phyloP scores from a whole-genome alignment of 2,113 vertebrate species.

The Cynoglossus semilaevis region DNA sequence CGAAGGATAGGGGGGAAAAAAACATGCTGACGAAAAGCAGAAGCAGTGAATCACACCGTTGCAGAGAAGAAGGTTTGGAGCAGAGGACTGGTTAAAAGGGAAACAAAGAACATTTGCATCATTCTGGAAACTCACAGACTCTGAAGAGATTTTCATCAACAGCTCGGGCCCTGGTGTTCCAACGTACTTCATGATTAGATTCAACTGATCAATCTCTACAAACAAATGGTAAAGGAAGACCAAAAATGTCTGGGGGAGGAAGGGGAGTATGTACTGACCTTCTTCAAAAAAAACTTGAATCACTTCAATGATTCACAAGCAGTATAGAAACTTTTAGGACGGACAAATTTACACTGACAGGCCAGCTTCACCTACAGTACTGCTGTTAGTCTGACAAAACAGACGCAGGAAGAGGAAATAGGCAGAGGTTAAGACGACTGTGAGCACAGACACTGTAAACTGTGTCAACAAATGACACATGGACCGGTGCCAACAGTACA shows the following conservation, averaged over 20 bases:
- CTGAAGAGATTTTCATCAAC: slow-evolving; percentile 99
- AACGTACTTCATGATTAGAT: slow-evolving; percentile 98
- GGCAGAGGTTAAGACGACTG: slow-evolving; percentile 6
- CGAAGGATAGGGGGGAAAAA: slow-evolving; percentile 22
- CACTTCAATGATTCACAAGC: slow-evolving; percentile 8
- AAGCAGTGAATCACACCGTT: slow-evolving; percentile 9
- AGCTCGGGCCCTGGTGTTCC: slow-evolving; percentile 97
- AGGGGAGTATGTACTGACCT: slow-evolving; percentile 13
- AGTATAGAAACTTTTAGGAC: too few species aligned
- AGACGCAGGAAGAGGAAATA: neutral
- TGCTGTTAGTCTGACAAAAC: slow-evolving; percentile 25
- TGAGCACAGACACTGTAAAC: slow-evolving; percentile 5
- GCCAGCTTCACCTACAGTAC: neutral
- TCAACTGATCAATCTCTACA: slow-evolving; percentile 99
- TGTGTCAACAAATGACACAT: slow-evolving; percentile 1
- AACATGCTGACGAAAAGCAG: slow-evolving; percentile 57
- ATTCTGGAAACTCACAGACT: slow-evolving; percentile 93
- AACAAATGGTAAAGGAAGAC: slow-evolving; percentile 95
- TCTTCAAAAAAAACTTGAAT: slow-evolving; percentile 12
- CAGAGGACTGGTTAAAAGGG: slow-evolving; percentile 22
- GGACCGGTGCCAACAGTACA: slow-evolving; percentile 19
- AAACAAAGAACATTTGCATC: slow-evolving; percentile 63
- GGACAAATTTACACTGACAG: too few species aligned
- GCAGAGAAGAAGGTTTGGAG: slow-evolving; percentile 25
- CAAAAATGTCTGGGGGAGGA: slow-evolving; percentile 22